These are phyloP conservation scores for Dascillus cervinus DNA, from an alignment of 2,888 invertebrate genomes.

Conservation along the genomic window DNA sequence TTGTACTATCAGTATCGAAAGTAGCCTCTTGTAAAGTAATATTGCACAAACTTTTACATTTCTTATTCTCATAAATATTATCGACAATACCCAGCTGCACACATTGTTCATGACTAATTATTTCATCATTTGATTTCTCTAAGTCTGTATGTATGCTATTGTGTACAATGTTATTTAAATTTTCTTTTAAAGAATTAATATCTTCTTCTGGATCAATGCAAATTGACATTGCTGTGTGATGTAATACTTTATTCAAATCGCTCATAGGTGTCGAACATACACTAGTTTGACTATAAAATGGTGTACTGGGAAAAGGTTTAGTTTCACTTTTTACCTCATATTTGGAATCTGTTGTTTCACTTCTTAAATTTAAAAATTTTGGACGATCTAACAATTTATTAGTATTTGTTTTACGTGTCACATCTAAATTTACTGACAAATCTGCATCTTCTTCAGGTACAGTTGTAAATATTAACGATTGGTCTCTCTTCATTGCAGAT, in stretches of 20 bases:
- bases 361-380: slow-evolving; percentile 37
- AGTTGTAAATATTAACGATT: slow-evolving; percentile 72
- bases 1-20: slow-evolving; percentile 46
- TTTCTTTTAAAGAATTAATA: slow-evolving; percentile 18
- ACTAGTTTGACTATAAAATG: slow-evolving; percentile 62
- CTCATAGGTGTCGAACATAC: slow-evolving; percentile 73
- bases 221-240: slow-evolving; percentile 66
- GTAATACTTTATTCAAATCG: slow-evolving; percentile 58
- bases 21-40: slow-evolving; percentile 54
- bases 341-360: slow-evolving; percentile 30
- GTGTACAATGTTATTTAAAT: slow-evolving; percentile 10
- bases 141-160: slow-evolving; percentile 3
- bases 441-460: slow-evolving; percentile 68
- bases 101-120: slow-evolving; percentile 28
- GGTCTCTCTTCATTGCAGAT: slow-evolving; percentile 67
- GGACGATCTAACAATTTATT: slow-evolving; percentile 30
- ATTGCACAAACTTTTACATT: slow-evolving; percentile 53
- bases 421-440: slow-evolving; percentile 21
- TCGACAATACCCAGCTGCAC: slow-evolving; percentile 15
- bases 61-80: slow-evolving; percentile 28
- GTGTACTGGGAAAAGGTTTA: slow-evolving; percentile 24
- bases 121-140: background rate
- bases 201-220: slow-evolving; percentile 54
- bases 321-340: slow-evolving; percentile 16
- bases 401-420: slow-evolving; percentile 17